Evolutionary conservation across 2,888 invertebrate genomes (phyloP).

Genomic region (Arge pagana): DNA sequence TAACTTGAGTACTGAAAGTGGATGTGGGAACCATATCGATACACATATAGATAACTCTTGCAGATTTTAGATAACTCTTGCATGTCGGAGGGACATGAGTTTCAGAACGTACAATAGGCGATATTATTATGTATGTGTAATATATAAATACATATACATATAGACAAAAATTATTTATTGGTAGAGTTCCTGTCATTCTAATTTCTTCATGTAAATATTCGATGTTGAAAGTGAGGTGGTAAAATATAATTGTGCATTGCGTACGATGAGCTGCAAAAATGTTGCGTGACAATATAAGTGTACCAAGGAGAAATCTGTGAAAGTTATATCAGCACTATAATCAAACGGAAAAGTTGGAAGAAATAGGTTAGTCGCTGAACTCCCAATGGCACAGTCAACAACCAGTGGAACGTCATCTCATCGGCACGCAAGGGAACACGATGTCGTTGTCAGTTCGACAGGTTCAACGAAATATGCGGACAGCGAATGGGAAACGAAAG

Average conservation of each 20-base stretch:
- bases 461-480: slow-evolving; percentile 68
- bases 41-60: no score
- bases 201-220: slow-evolving; percentile 15
- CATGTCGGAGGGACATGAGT: no score
- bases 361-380: slow-evolving; percentile 8
- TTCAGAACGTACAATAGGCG: no score
- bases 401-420: slow-evolving; percentile 68
- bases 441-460: slow-evolving; percentile 62
- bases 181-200: slow-evolving; percentile 15
- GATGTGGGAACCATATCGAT: no score
- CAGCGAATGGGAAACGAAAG: slow-evolving; percentile 80
- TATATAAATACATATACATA: no score
- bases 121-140: no score
- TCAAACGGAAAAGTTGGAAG: background rate
- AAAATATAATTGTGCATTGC: background rate
- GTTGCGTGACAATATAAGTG: background rate
- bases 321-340: background rate
- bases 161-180: slow-evolving; percentile 6
- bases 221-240: background rate
- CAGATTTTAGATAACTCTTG: no score
- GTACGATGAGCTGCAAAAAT: background rate
- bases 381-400: slow-evolving; percentile 67
- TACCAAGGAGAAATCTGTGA: background rate
- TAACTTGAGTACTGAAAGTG: no score
- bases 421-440: slow-evolving; percentile 66